Evolutionary conservation across 2,113 vertebrate genomes (phyloP).

Genomic region (Mastomys coucha): DNA sequence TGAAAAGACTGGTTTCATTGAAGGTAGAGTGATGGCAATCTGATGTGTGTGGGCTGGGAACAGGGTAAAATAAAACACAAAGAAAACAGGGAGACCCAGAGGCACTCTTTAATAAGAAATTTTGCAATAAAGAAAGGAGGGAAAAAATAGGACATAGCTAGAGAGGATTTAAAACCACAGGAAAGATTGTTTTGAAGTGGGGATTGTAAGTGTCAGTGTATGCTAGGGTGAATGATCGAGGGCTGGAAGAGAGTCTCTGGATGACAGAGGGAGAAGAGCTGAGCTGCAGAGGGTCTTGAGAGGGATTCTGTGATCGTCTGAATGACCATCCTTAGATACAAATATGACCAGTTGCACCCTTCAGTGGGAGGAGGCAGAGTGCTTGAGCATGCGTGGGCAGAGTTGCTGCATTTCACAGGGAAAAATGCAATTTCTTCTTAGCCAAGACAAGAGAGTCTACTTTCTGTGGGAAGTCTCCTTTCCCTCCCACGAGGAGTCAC

Average conservation of each 20-base stretch:
- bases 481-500: constrained; percentile 37
- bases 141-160: neutral
- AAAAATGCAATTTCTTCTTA: neutral
- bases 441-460: constrained; percentile 31
- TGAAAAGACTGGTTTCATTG: neutral
- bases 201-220: neutral
- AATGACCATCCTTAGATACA: neutral
- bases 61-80: neutral
- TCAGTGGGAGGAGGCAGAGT: neutral
- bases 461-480: constrained; percentile 51
- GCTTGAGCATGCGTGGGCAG: neutral
- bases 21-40: neutral
- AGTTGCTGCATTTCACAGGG: neutral
- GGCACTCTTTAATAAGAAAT: constrained; percentile 12
- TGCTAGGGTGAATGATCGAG: neutral
- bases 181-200: neutral
- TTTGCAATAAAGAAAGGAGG: neutral
- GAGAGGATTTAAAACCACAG: neutral
- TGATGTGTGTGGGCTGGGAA: neutral
- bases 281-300: neutral
- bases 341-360: neutral
- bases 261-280: neutral
- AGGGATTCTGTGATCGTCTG: neutral
- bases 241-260: neutral
- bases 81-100: neutral